These are phyloP conservation scores for Tetragonula clypearis DNA, from an alignment of 1,140 invertebrate genomes.

Conservation along the genomic window DNA sequence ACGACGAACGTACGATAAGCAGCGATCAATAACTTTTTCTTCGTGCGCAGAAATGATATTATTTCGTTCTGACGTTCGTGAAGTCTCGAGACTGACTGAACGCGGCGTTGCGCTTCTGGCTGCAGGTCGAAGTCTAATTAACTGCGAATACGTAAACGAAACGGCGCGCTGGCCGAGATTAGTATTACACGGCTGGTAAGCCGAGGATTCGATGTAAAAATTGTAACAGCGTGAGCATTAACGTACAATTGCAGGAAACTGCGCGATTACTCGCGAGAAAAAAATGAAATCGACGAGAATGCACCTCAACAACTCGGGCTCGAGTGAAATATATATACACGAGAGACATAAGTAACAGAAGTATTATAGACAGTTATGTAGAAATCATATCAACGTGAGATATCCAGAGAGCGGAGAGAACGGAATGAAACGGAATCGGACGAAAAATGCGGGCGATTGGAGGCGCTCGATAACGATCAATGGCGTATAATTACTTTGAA, in stretches of 20 bases:
- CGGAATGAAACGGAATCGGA: background rate
- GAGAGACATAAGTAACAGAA: background rate
- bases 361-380: background rate
- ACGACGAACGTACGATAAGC: background rate
- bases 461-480: slow-evolving; percentile 44
- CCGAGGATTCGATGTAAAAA: background rate
- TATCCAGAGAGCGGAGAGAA: background rate
- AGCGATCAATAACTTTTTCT: background rate
- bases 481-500: slow-evolving; percentile 34
- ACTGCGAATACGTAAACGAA: slow-evolving; percentile 16
- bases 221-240: background rate
- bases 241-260: background rate
- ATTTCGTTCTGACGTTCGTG: background rate
- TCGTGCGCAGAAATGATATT: background rate
- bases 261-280: background rate
- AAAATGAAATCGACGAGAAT: background rate
- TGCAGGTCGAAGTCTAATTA: slow-evolving; percentile 30
- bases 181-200: background rate
- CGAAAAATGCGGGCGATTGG: background rate
- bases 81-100: background rate
- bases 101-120: background rate
- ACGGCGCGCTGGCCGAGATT: background rate
- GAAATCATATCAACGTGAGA: no score
- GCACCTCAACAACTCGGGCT: no score
- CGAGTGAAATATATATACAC: background rate